phyloP scores from a whole-genome alignment of 2,797 vertebrate genomes.

The Anolis apletophallus region DNA sequence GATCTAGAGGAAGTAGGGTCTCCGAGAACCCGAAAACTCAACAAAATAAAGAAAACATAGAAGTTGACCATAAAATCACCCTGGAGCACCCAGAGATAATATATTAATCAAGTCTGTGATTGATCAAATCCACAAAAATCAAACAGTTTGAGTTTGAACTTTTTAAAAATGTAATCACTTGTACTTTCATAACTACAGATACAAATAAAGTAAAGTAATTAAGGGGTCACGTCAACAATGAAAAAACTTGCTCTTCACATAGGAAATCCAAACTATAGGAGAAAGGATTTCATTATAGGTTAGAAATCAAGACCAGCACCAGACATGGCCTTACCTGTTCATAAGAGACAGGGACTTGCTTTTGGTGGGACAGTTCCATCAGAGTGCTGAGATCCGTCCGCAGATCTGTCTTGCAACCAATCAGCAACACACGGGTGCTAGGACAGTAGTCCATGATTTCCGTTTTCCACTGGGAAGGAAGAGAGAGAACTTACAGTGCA shows the following conservation, averaged over 20 bases:
- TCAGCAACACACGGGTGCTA: slow-evolving; percentile 90
- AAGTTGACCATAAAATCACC: too few relatives aligned
- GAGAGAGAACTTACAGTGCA: not conserved
- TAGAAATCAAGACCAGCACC: not conserved
- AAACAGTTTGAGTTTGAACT: not conserved
- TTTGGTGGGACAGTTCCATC: slow-evolving; percentile 94
- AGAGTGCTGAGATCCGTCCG: slow-evolving; percentile 93
- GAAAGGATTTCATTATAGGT: not conserved
- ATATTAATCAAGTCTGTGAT: too few relatives aligned
- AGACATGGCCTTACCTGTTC: slow-evolving; percentile 85
- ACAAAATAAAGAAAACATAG: too few relatives aligned
- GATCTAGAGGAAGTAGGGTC: too few relatives aligned
- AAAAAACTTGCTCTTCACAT: not conserved
- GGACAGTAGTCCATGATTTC: slow-evolving; percentile 96
- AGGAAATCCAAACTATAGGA: not conserved
- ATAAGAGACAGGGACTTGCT: slow-evolving; percentile 89
- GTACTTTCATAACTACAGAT: not conserved
- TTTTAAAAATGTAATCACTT: not conserved
- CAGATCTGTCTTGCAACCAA: slow-evolving; percentile 94
- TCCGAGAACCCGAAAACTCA: too few relatives aligned
- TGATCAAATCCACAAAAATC: too few relatives aligned
- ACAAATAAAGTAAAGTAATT: not conserved
- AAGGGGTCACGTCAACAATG: not conserved
- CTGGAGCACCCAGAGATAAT: too few relatives aligned
- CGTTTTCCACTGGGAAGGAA: slow-evolving; percentile 87